phyloP scores from a whole-genome alignment of 1,140 invertebrate genomes.

The Tetragonula clypearis region DNA sequence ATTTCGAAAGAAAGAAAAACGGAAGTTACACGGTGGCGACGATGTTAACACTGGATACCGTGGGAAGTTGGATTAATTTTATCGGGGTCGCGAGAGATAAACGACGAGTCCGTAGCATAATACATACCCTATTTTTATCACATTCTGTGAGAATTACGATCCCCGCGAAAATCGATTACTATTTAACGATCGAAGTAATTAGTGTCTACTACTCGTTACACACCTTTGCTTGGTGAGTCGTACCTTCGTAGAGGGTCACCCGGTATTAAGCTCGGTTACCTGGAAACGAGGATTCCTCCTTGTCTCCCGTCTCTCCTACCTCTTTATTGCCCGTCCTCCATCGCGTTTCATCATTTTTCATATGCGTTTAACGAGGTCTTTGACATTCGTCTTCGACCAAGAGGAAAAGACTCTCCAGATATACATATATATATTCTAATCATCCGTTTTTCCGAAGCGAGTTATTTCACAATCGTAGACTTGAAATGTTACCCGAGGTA shows the following conservation, averaged over 20 bases:
- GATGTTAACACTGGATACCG: not conserved
- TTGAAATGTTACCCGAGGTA: too few relatives aligned
- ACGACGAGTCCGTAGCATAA: not conserved
- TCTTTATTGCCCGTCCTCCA: constrained; percentile 42
- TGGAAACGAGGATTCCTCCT: constrained; percentile 43
- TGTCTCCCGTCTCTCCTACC: constrained; percentile 9
- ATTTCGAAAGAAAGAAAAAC: too few relatives aligned
- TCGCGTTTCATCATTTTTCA: constrained; percentile 26
- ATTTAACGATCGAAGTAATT: constrained; percentile 38
- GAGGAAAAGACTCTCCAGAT: too few relatives aligned
- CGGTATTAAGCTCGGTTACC: constrained; percentile 30
- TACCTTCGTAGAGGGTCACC: not conserved
- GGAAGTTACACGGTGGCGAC: too few relatives aligned
- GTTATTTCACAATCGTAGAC: fast-evolving
- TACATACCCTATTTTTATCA: not conserved
- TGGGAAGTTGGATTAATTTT: not conserved
- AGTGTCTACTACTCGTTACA: constrained; percentile 6
- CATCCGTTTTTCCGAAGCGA: not conserved
- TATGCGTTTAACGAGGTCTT: constrained; percentile 33
- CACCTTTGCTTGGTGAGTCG: not conserved
- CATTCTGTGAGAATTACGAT: not conserved
- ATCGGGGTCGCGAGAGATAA: not conserved
- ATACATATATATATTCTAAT: not conserved
- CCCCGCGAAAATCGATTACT: constrained; percentile 13
- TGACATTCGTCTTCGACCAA: constrained; percentile 40